These are phyloP conservation scores for Diaperis boleti DNA, from an alignment of 2,888 invertebrate genomes.

Conservation along the genomic window DNA sequence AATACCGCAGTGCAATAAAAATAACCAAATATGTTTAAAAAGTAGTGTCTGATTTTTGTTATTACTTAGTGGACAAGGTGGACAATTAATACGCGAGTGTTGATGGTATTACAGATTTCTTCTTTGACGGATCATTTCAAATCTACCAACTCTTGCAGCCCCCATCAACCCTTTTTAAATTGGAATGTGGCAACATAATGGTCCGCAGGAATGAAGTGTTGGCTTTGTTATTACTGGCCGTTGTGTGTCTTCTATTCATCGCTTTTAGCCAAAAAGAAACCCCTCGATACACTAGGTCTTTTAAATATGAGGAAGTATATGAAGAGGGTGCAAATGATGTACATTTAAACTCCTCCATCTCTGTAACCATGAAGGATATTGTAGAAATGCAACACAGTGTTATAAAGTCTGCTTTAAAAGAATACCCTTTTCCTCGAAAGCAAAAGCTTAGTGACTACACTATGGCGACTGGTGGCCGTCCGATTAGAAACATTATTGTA, in stretches of 20 bases:
- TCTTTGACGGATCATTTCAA: neutral
- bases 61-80: neutral
- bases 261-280: conserved; percentile 51
- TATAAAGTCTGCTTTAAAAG: conserved; percentile 71
- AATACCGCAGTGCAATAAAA: no score
- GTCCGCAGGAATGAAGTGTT: conserved; percentile 54
- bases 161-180: neutral
- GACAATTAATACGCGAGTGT: neutral
- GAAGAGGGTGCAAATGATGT: conserved; percentile 4
- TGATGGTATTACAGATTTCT: conserved; percentile 15
- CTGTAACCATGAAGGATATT: conserved; percentile 68
- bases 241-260: conserved; percentile 53
- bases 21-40: no score
- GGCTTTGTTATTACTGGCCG: conserved; percentile 49
- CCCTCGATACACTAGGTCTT: conserved; percentile 3
- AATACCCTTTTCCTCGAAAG: conserved; percentile 73
- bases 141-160: neutral
- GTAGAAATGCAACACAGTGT: conserved; percentile 70
- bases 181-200: conserved; percentile 43
- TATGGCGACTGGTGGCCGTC: conserved; percentile 77
- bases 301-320: conserved; percentile 15
- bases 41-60: no score
- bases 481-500: conserved; percentile 81
- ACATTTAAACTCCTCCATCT: conserved; percentile 15
- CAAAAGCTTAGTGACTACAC: conserved; percentile 76